A percentile compares a stretch with the other conserved stretches of the same genome.
Evolutionary conservation across 2,113 vertebrate species (phyloP).

Genomic region (Hyaena hyaena): DNA sequence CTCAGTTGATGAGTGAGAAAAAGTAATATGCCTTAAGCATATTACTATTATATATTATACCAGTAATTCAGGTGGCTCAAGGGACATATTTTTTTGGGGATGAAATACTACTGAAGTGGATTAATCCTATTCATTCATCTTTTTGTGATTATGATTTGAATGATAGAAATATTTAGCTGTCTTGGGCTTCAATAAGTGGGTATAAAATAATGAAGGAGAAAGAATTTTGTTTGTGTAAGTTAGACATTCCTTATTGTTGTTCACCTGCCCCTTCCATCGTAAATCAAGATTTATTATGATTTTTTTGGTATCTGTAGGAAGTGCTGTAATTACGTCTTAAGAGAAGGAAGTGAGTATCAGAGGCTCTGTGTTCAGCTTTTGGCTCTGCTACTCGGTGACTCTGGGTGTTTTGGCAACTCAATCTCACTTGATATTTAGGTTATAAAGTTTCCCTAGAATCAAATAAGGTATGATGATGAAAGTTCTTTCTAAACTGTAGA

Average conservation of each 20-base stretch:
- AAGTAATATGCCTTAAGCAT: not conserved
- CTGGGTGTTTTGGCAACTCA: not conserved
- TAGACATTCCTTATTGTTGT: not conserved
- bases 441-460: constrained; percentile 40
- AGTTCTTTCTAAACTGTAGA: constrained; percentile 45
- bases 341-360: not conserved
- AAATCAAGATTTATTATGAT: not conserved
- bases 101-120: not conserved
- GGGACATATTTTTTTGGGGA: not conserved
- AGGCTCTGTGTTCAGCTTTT: constrained; percentile 1
- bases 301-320: not conserved
- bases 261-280: not conserved
- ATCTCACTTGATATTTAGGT: constrained; percentile 28
- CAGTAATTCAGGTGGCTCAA: not conserved
- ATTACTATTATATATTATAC: not conserved
- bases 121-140: not conserved
- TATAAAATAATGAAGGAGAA: not conserved
- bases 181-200: not conserved
- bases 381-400: not conserved
- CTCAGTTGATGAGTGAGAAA: not conserved
- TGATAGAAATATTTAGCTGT: not conserved
- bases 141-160: constrained; percentile 8
- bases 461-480: constrained; percentile 11
- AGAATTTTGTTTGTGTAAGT: not conserved
- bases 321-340: not conserved